Conservation (phyloP, 2,113 vertebrate genomes). For the Odocoileus hemionus region DNA sequence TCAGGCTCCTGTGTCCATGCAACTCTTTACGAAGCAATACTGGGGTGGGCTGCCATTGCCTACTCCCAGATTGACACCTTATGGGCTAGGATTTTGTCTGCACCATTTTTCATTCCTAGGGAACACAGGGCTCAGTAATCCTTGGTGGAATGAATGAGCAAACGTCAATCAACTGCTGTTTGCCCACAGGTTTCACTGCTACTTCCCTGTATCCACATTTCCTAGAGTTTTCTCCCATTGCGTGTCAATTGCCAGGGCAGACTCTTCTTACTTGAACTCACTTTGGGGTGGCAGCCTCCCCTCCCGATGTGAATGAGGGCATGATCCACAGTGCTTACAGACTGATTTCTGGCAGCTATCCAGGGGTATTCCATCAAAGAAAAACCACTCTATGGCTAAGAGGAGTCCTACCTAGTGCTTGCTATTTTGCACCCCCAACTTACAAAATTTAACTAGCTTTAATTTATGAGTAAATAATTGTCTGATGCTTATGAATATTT, state of each 20-base stretch:
- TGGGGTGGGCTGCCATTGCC: background rate
- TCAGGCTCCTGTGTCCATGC: background rate
- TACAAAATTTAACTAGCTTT: background rate
- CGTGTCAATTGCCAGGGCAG: background rate
- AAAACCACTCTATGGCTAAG: background rate
- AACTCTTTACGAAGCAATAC: background rate
- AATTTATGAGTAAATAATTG: background rate
- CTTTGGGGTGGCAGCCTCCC: accelerated
- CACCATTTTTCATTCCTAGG: background rate
- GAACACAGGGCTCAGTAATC: background rate
- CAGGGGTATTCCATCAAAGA: background rate
- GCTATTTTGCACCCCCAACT: background rate
- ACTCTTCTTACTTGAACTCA: background rate
- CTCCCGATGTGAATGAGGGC: background rate
- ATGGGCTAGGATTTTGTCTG: background rate
- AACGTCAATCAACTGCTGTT: too few species aligned
- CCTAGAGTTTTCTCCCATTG: background rate
- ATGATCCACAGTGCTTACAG: background rate
- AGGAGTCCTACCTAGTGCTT: background rate
- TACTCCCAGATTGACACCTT: background rate
- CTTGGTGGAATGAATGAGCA: background rate
- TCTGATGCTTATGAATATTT: background rate
- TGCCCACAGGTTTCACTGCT: background rate
- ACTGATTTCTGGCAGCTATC: background rate
- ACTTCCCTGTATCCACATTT: background rate